These are phyloP conservation scores for Chitala chitala DNA, from an alignment of 2,113 vertebrate genomes.

Conservation along the genomic window DNA sequence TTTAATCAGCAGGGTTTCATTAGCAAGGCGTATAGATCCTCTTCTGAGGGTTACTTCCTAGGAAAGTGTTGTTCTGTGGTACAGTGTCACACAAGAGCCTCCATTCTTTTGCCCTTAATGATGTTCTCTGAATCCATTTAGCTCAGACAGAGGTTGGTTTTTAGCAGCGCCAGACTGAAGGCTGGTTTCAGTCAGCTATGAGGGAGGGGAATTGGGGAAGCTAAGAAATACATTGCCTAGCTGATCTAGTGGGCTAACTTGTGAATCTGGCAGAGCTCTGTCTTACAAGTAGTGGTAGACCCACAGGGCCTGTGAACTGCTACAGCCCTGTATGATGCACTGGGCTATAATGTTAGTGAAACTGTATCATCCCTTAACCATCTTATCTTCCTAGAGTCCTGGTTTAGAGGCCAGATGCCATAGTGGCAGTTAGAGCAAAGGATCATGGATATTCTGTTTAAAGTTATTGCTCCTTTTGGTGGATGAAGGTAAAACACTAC, in stretches of 20 bases:
- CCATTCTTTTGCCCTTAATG: conserved; percentile 11
- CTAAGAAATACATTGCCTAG: not conserved
- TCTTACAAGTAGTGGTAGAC: not conserved
- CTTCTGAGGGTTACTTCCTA: not conserved
- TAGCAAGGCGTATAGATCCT: not conserved
- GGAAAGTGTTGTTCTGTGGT: not conserved
- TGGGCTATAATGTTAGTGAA: not conserved
- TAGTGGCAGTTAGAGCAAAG: not conserved
- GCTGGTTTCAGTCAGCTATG: not conserved
- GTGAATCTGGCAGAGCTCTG: not conserved
- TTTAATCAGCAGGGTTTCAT: conserved; percentile 16
- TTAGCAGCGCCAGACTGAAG: not conserved
- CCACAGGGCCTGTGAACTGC: not conserved
- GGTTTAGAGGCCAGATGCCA: not conserved
- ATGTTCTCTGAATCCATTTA: not conserved
- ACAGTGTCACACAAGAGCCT: conserved; percentile 1
- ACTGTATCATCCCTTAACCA: not conserved
- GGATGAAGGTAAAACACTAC: no score
- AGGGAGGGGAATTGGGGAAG: not conserved
- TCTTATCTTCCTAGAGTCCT: not conserved
- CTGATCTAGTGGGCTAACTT: not conserved
- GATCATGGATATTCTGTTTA: not conserved
- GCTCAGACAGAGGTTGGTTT: not conserved
- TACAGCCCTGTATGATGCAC: not conserved
- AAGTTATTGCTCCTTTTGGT: no score